phyloP scores from a whole-genome alignment of 2,113 vertebrate genomes.

The Mesitornis unicolor region DNA sequence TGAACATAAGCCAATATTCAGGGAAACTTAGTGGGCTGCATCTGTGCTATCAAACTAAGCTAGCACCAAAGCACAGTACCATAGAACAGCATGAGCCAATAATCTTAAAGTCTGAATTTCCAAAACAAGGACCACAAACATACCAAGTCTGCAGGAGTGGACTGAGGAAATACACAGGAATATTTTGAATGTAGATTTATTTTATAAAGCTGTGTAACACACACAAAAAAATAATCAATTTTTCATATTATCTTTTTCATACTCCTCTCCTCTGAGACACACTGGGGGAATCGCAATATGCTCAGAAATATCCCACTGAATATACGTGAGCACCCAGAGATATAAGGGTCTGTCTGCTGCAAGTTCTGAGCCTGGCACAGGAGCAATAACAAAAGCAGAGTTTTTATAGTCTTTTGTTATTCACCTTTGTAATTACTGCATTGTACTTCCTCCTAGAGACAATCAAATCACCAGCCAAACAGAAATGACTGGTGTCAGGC shows the following conservation, averaged over 20 bases:
- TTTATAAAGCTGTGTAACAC: neutral
- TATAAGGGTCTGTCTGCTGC: neutral
- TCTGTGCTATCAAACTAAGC: neutral
- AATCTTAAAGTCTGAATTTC: neutral
- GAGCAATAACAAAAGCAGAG: neutral
- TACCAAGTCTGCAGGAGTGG: neutral
- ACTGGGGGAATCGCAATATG: neutral
- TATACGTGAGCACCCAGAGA: neutral
- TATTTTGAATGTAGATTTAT: neutral
- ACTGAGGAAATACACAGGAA: neutral
- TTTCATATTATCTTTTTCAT: neutral
- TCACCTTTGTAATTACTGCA: neutral
- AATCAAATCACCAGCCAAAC: neutral
- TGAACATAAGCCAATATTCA: neutral
- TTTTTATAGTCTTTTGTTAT: neutral
- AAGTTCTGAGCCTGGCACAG: neutral
- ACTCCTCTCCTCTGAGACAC: neutral
- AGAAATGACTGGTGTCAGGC: neutral
- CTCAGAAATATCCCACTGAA: neutral
- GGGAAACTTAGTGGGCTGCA: neutral
- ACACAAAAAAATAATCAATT: neutral
- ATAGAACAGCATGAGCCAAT: accelerated
- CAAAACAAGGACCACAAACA: neutral
- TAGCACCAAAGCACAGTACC: neutral
- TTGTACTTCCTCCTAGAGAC: neutral